These are phyloP conservation scores for Nyleta sp. DNA, from an alignment of 2,888 invertebrate genomes.

Conservation along the genomic window DNA sequence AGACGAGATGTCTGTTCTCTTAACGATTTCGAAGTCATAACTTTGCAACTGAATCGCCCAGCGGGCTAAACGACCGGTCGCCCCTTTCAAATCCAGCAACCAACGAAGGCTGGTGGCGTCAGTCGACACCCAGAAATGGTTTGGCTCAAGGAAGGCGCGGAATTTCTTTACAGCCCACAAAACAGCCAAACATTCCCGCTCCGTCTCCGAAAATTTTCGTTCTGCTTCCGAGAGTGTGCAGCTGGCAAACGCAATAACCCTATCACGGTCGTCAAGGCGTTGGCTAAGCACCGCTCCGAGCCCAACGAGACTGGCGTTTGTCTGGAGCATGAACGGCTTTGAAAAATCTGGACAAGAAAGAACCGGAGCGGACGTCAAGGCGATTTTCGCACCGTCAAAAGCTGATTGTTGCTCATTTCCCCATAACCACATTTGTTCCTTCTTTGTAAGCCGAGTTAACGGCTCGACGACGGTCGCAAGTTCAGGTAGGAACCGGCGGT, in stretches of 20 bases:
- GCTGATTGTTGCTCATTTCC: not conserved
- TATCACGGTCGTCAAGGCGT: not conserved
- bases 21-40: not conserved
- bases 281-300: not conserved
- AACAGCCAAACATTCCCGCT: slow-evolving; percentile 41
- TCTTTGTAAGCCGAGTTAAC: slow-evolving; percentile 3
- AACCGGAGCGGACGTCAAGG: slow-evolving; percentile 37
- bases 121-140: slow-evolving; percentile 40
- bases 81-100: slow-evolving; percentile 2
- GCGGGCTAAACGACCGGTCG: not conserved
- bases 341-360: slow-evolving; percentile 61
- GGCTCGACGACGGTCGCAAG: slow-evolving; percentile 61
- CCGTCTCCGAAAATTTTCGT: slow-evolving; percentile 34
- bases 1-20: not conserved
- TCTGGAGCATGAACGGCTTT: not conserved
- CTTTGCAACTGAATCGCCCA: not conserved
- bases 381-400: not conserved
- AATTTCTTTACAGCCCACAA: slow-evolving; percentile 50
- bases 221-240: not conserved
- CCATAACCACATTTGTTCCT: slow-evolving; percentile 6
- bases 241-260: not conserved
- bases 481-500: slow-evolving; percentile 69
- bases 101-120: slow-evolving; percentile 44
- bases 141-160: slow-evolving; percentile 47
- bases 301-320: not conserved